These are phyloP conservation scores for Archaeoteleia sp. DNA, from an alignment of 2,888 invertebrate species.

Conservation along the genomic window DNA sequence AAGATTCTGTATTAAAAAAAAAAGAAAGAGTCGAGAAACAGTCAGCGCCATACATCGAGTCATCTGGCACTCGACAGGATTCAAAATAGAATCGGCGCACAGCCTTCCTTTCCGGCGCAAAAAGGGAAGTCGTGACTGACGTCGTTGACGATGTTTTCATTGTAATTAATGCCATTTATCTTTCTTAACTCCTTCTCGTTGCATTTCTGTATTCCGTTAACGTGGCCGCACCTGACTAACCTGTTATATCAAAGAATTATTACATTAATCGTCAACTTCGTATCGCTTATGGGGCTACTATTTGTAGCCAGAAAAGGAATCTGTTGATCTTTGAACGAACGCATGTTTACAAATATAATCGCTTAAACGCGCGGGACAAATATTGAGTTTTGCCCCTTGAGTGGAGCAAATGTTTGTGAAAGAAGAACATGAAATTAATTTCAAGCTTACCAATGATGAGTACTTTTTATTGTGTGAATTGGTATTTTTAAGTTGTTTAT, in stretches of 20 bases:
- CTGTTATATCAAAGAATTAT: constrained; percentile 47
- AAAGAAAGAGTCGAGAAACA: constrained; percentile 46
- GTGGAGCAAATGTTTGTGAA: background rate
- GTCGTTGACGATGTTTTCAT: constrained; percentile 69
- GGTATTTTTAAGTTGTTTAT: too few relatives aligned
- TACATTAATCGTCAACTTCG: constrained; percentile 39
- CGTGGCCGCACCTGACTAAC: constrained; percentile 46
- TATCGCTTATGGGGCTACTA: constrained; percentile 33
- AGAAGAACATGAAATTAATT: too few relatives aligned
- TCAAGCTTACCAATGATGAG: too few relatives aligned
- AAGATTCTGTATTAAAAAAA: constrained; percentile 38
- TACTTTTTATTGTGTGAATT: too few relatives aligned
- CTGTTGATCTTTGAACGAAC: constrained; percentile 18
- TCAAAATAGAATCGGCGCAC: constrained; percentile 68
- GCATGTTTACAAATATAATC: constrained; percentile 29
- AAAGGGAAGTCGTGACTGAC: constrained; percentile 55
- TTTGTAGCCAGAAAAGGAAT: constrained; percentile 32
- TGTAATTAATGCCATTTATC: constrained; percentile 64
- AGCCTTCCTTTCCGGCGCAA: constrained; percentile 42
- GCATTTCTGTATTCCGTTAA: constrained; percentile 47
- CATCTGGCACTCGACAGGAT: constrained; percentile 72
- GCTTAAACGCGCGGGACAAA: constrained; percentile 24
- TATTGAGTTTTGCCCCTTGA: constrained; percentile 2
- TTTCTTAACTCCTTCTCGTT: constrained; percentile 44
- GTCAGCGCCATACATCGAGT: constrained; percentile 62